phyloP scores from a whole-genome alignment of 2,113 vertebrate species.

The Gymnogyps californianus region DNA sequence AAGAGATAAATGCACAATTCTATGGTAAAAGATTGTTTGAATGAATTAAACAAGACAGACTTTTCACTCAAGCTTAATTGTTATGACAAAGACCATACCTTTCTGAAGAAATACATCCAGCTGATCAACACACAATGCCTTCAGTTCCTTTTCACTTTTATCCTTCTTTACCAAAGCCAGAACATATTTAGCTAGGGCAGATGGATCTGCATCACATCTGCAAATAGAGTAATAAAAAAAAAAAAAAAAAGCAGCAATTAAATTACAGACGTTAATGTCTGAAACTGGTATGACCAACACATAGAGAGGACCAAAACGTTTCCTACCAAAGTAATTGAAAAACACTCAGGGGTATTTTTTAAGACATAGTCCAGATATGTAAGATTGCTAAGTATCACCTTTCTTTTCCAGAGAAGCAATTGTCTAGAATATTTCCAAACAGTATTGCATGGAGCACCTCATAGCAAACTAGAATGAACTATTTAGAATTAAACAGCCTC shows the following conservation, averaged over 20 bases:
- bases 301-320: not conserved
- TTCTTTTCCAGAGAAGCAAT: not conserved
- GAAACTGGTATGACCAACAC: not conserved
- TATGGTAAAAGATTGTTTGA: not conserved
- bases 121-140: slow-evolving; percentile 97
- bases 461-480: not conserved
- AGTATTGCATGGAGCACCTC: not conserved
- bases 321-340: not conserved
- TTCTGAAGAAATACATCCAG: slow-evolving; percentile 99
- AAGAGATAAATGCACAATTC: not conserved
- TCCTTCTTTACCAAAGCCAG: slow-evolving; percentile 98
- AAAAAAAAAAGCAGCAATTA: not conserved
- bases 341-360: not conserved
- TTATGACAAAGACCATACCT: slow-evolving; percentile 73
- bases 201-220: slow-evolving; percentile 98
- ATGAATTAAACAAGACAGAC: not conserved
- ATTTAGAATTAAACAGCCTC: not conserved
- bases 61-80: not conserved
- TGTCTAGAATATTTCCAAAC: not conserved
- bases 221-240: not conserved
- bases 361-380: not conserved
- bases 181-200: slow-evolving; percentile 97
- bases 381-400: not conserved
- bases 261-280: not conserved
- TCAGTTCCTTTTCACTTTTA: slow-evolving; percentile 95